phyloP scores from a whole-genome alignment of 2,797 vertebrate species.

The Phrynocephalus forsythii region DNA sequence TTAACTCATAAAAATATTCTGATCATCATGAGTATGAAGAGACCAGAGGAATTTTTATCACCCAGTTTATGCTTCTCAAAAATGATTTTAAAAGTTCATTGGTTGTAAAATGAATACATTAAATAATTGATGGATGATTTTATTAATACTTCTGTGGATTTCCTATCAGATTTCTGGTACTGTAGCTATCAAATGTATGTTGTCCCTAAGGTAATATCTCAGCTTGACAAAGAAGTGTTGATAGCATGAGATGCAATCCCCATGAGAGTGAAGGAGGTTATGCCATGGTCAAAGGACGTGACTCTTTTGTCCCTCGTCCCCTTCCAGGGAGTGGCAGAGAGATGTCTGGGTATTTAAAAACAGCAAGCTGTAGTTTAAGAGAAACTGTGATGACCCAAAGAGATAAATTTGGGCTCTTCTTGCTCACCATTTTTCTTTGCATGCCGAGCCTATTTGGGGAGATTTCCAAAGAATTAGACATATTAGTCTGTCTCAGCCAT shows the following conservation, averaged over 20 bases:
- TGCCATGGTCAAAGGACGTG: neutral
- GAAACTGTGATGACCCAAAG: neutral
- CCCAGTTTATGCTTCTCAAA: neutral
- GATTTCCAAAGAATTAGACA: too few species aligned
- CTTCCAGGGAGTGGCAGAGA: neutral
- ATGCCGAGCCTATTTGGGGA: neutral
- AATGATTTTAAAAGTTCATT: neutral
- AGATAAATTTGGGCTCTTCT: neutral
- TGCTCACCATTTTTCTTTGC: neutral
- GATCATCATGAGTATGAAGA: too few species aligned
- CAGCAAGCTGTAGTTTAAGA: neutral
- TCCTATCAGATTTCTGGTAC: neutral
- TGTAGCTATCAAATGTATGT: neutral
- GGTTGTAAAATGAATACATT: neutral
- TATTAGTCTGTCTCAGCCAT: too few species aligned
- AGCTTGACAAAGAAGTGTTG: neutral
- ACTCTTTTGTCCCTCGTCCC: neutral
- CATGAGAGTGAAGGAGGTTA: neutral
- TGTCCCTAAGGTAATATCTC: neutral
- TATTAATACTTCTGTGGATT: neutral
- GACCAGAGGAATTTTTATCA: neutral
- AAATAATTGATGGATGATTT: neutral
- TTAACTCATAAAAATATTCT: too few species aligned
- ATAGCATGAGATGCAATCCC: neutral
- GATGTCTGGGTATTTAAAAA: neutral